A percentile compares a stretch with the other conserved stretches of the same genome.
These are phyloP conservation scores for Thyatira batis DNA, from an alignment of 2,888 invertebrate species.

Conservation along the genomic window DNA sequence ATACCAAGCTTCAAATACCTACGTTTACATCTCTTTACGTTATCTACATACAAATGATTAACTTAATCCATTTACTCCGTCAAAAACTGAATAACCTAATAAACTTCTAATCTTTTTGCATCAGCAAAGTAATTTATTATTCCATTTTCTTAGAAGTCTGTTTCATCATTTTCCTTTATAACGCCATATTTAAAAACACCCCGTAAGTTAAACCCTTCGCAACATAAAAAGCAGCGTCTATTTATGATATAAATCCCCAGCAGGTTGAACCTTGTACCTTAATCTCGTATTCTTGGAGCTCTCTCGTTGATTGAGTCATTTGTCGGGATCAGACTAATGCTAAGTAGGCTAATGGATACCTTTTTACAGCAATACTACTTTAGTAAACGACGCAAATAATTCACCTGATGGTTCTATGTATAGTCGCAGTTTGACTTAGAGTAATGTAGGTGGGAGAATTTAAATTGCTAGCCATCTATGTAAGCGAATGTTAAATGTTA, in stretches of 20 bases:
- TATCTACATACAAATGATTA: too few relatives aligned
- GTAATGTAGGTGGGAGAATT: not conserved
- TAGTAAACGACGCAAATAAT: constrained; percentile 16
- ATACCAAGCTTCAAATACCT: too few relatives aligned
- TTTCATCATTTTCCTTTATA: not conserved
- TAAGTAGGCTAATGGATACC: constrained; percentile 8
- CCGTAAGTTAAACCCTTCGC: not conserved
- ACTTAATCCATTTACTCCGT: too few relatives aligned
- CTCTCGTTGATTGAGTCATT: constrained; percentile 6
- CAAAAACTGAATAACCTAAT: too few relatives aligned
- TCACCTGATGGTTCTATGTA: not conserved
- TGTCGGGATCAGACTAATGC: constrained; percentile 4
- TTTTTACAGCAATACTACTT: constrained; percentile 25
- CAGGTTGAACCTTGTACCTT: not conserved
- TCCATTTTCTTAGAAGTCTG: not conserved
- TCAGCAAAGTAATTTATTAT: too few relatives aligned
- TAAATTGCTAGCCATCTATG: not conserved
- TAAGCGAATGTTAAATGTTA: not conserved
- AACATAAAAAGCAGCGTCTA: not conserved
- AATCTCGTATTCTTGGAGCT: not conserved
- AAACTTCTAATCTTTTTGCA: too few relatives aligned
- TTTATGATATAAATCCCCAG: not conserved
- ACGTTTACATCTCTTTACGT: too few relatives aligned
- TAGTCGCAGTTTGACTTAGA: not conserved
- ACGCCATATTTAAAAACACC: not conserved